These are phyloP conservation scores for Ariopsis seemanni DNA, from an alignment of 2,113 vertebrate genomes.

Conservation along the genomic window DNA sequence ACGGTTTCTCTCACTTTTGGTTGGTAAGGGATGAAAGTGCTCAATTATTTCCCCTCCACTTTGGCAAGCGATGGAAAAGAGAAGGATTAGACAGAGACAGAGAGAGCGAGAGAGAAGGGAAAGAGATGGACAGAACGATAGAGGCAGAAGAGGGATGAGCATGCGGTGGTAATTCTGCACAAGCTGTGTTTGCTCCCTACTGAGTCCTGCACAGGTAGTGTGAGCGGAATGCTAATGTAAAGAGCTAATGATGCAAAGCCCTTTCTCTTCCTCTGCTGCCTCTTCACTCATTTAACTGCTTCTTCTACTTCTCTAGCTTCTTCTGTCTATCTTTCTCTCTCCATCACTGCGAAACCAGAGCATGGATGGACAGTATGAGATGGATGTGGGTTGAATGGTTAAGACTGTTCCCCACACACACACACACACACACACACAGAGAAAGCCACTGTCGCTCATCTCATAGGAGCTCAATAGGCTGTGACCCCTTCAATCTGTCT, in stretches of 20 bases:
- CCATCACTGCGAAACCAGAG: conserved; percentile 29
- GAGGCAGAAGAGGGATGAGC: conserved; percentile 19
- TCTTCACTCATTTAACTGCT: conserved; percentile 21
- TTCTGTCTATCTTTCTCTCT: conserved; percentile 14
- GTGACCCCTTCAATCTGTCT: conserved; percentile 33
- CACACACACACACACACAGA: conserved; percentile 13
- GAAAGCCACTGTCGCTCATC: conserved; percentile 11
- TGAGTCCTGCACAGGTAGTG: conserved; percentile 45
- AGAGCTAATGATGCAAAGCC: conserved; percentile 61
- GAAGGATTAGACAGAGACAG: conserved; percentile 44
- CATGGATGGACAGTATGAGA: conserved; percentile 33
- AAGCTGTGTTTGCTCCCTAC: conserved; percentile 52
- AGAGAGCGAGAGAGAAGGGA: conserved; percentile 42
- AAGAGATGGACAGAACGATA: conserved; percentile 19
- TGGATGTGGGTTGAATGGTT: conserved; percentile 21
- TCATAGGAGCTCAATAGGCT: conserved; percentile 29
- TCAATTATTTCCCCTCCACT: conserved; percentile 62
- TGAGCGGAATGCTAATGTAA: conserved; percentile 69
- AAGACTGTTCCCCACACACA: conserved; percentile 22
- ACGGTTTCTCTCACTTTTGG: neutral
- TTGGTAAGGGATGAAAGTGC: conserved; percentile 58
- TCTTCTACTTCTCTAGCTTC: conserved; percentile 4
- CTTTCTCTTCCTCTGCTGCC: neutral
- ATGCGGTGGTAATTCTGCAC: conserved; percentile 53
- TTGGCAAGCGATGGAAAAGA: conserved; percentile 60